phyloP scores from a whole-genome alignment of 1,140 invertebrate genomes.

The Temnothorax nylanderi region DNA sequence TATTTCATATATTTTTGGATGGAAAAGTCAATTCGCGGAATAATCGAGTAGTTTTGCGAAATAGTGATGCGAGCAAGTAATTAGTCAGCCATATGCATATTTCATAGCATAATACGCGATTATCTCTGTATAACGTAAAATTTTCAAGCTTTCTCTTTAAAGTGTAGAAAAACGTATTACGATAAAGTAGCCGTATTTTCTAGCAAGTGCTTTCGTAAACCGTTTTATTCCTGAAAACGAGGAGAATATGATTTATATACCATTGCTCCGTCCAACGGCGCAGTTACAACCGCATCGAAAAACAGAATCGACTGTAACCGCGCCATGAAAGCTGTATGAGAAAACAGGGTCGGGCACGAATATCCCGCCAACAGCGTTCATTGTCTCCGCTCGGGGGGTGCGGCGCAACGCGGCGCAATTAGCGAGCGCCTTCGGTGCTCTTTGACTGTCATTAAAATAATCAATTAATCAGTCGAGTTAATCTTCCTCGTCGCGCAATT shows the following conservation, averaged over 20 bases:
- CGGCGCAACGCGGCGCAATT: conserved; percentile 27
- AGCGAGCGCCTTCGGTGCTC: conserved; percentile 25
- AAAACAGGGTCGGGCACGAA: conserved; percentile 8
- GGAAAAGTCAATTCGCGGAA: background rate
- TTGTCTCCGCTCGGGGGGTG: background rate
- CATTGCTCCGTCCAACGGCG: background rate
- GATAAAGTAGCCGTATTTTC: conserved; percentile 9
- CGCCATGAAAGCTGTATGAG: conserved; percentile 12
- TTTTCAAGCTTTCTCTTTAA: conserved; percentile 8
- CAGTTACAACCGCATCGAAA: background rate
- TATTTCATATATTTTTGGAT: conserved; percentile 5
- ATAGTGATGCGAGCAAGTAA: background rate
- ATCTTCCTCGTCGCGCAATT: conserved; percentile 1
- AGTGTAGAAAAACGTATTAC: background rate
- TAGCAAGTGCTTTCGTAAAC: background rate
- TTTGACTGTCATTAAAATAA: conserved; percentile 60
- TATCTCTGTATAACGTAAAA: background rate
- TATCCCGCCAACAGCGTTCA: background rate
- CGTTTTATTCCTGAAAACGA: conserved; percentile 24
- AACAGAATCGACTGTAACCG: conserved; percentile 17
- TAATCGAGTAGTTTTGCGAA: conserved; percentile 6
- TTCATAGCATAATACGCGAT: background rate
- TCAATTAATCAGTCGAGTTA: conserved; percentile 15
- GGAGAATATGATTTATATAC: conserved; percentile 37
- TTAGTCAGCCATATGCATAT: background rate